A percentile compares a stretch with the other conserved stretches of the same genome.
Conservation (phyloP, 2,797 vertebrate species). For the Scarus forsteni region DNA sequence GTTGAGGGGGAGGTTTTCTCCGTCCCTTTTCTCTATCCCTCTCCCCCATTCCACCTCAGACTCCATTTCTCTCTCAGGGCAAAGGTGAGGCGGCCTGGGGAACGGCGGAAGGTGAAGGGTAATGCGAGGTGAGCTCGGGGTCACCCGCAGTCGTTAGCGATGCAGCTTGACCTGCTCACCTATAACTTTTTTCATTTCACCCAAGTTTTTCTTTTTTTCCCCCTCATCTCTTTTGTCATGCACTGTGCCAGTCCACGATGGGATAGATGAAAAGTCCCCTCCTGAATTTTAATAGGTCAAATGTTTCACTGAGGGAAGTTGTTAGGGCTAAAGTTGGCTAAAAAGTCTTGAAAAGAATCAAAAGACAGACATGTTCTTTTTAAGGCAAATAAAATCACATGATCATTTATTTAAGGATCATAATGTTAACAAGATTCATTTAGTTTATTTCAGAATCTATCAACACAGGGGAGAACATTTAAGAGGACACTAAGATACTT, state of each 20-base stretch:
- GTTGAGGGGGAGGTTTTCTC: constrained; percentile 68
- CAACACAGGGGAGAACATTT: no score
- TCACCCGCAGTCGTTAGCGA: constrained; percentile 76
- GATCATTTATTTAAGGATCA: not conserved
- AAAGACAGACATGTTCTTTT: constrained; percentile 6
- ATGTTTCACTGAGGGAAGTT: constrained; percentile 42
- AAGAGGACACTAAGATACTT: no score
- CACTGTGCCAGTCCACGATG: constrained; percentile 29
- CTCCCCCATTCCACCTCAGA: constrained; percentile 48
- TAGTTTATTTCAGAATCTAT: not conserved
- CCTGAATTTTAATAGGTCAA: constrained; percentile 68
- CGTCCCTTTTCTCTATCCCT: constrained; percentile 17
- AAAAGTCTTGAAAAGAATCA: constrained; percentile 32
- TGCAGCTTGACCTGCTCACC: constrained; percentile 74
- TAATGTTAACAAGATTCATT: constrained; percentile 4
- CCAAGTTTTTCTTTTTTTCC: constrained; percentile 45
- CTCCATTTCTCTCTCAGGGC: constrained; percentile 78
- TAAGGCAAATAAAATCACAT: not conserved
- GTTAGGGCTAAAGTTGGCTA: constrained; percentile 37
- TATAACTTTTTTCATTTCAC: constrained; percentile 66
- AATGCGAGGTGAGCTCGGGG: constrained; percentile 56
- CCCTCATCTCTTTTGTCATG: constrained; percentile 24
- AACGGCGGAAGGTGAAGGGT: constrained; percentile 69
- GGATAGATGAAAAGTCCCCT: constrained; percentile 53
- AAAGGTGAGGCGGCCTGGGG: constrained; percentile 83